Conservation (phyloP, 2,888 invertebrate genomes). For the Drosophila fungiperda region DNA sequence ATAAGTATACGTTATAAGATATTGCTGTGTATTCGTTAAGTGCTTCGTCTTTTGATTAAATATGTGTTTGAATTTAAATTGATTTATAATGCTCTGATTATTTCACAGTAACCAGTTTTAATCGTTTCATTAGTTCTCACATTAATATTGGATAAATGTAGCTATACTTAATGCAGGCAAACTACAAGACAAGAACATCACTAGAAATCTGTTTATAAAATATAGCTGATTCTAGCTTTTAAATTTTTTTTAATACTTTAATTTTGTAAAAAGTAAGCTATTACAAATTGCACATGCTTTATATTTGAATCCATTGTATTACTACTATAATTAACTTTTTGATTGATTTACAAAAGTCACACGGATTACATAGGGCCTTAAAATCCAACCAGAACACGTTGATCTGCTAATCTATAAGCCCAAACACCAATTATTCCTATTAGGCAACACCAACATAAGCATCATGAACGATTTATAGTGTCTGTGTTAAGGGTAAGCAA, state of each 20-base stretch:
- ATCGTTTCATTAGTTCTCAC: background rate
- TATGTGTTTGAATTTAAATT: background rate
- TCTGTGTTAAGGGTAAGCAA: conserved; percentile 28
- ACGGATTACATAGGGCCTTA: conserved; percentile 9
- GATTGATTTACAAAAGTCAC: conserved; percentile 22
- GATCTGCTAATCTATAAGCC: conserved; percentile 30
- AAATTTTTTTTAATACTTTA: background rate
- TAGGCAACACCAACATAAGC: conserved; percentile 13
- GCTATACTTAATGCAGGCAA: background rate
- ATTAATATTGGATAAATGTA: background rate
- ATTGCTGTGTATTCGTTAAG: background rate
- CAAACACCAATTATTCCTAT: conserved; percentile 13
- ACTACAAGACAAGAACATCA: too few species aligned
- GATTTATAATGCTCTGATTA: background rate
- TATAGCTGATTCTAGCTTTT: background rate
- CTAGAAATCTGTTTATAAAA: background rate
- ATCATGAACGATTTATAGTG: conserved; percentile 13
- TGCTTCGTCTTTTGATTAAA: background rate
- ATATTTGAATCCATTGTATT: background rate
- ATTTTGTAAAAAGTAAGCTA: background rate
- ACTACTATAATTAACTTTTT: conserved; percentile 17
- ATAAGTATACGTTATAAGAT: background rate
- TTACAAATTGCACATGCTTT: background rate
- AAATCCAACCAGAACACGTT: conserved; percentile 19
- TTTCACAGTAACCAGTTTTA: background rate